These are phyloP conservation scores for Machaerirhynchus nigripectus DNA, from an alignment of 2,113 vertebrate genomes.

Conservation along the genomic window DNA sequence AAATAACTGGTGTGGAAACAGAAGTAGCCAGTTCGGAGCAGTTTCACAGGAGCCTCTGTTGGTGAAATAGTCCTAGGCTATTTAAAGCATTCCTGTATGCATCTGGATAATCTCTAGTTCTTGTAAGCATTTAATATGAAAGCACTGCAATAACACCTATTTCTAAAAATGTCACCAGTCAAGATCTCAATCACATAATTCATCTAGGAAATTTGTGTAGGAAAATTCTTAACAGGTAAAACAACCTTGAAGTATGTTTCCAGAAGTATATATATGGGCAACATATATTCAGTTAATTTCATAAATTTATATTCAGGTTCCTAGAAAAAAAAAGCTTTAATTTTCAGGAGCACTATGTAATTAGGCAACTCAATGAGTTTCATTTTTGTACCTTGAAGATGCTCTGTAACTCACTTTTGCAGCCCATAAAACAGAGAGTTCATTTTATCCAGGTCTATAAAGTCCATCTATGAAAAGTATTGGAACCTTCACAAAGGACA, in stretches of 20 bases:
- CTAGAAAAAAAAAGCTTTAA: fast-evolving
- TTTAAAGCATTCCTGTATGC: neutral
- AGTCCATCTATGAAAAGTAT: neutral
- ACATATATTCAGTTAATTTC: neutral
- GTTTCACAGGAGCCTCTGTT: neutral
- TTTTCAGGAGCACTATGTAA: neutral
- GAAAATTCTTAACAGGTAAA: neutral
- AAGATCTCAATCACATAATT: neutral
- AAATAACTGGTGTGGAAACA: neutral
- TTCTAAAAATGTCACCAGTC: neutral
- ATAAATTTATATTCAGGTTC: neutral
- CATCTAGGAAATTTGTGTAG: neutral
- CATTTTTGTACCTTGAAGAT: constrained; percentile 1
- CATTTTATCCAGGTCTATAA: neutral
- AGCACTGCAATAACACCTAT: neutral
- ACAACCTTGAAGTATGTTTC: neutral
- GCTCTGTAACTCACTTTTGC: neutral
- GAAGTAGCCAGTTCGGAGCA: neutral
- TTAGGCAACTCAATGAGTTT: neutral
- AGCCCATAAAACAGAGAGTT: neutral
- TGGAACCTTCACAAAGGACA: neutral
- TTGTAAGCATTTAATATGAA: neutral
- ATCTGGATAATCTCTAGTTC: constrained; percentile 18
- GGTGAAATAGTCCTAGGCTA: neutral
- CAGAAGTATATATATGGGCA: neutral